phyloP scores from a whole-genome alignment of 2,888 invertebrate genomes.

The Subacronicta megacephala region DNA sequence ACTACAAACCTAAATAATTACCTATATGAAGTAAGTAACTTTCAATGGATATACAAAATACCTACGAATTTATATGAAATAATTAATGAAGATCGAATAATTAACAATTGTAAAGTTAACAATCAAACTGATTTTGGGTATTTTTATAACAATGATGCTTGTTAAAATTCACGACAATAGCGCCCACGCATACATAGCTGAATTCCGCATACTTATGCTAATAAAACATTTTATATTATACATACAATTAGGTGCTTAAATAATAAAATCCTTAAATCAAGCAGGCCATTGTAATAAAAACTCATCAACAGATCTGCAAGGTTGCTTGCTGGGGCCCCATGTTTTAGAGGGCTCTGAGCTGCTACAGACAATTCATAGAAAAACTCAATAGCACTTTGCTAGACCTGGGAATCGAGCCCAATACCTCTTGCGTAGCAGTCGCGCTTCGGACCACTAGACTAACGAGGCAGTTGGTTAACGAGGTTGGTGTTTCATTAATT shows the following conservation, averaged over 20 bases:
- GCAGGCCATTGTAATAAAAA: slow-evolving; percentile 22
- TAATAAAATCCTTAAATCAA: slow-evolving; percentile 22
- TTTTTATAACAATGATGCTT: slow-evolving; percentile 7
- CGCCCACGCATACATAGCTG: slow-evolving; percentile 22
- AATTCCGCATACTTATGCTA: slow-evolving; percentile 44
- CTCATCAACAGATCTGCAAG: no score
- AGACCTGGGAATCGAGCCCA: no score
- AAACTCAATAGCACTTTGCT: no score
- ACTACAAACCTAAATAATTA: no score
- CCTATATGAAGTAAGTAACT: no score
- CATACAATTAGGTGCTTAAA: slow-evolving; percentile 28
- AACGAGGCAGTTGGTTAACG: no score
- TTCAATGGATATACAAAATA: not conserved
- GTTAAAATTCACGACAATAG: slow-evolving; percentile 7
- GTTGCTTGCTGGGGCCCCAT: no score
- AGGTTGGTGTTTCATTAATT: no score
- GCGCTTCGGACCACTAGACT: no score
- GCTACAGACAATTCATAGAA: no score
- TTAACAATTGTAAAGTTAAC: slow-evolving; percentile 17
- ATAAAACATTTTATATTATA: slow-evolving; percentile 22
- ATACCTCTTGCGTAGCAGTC: no score
- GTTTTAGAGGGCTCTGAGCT: no score
- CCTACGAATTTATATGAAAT: not conserved
- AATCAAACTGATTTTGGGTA: slow-evolving; percentile 26
- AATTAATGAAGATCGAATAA: not conserved